Conservation (phyloP, 2,113 vertebrate genomes). For the Acinonyx jubatus region DNA sequence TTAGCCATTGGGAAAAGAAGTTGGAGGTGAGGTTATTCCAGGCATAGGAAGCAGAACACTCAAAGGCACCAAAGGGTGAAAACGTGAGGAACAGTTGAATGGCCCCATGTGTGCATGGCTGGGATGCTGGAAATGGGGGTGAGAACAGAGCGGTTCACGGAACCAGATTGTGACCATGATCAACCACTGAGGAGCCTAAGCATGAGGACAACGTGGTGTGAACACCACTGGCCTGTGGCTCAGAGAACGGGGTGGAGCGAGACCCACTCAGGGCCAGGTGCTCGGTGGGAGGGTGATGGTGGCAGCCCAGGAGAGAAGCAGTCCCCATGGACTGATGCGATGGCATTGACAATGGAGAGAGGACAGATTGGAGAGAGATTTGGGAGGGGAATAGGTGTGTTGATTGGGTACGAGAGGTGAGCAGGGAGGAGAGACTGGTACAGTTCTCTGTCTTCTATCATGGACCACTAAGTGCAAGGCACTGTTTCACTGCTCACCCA, state of each 20-base stretch:
- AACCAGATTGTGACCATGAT: neutral
- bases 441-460: neutral
- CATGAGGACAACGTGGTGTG: neutral
- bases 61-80: neutral
- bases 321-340: neutral
- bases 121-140: neutral
- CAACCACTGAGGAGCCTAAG: neutral
- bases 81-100: neutral
- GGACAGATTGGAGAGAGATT: neutral
- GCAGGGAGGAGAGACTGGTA: neutral
- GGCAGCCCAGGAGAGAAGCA: neutral
- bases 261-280: neutral
- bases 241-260: neutral
- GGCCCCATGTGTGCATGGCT: neutral
- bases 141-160: neutral
- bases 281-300: neutral
- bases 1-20: neutral
- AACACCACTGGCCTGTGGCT: neutral
- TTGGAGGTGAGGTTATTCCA: neutral
- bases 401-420: neutral
- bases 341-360: neutral
- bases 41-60: neutral
- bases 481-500: neutral
- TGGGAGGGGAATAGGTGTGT: neutral
- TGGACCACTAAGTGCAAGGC: neutral